phyloP scores from a whole-genome alignment of 2,797 vertebrate genomes.

The Eulemur rubriventer region DNA sequence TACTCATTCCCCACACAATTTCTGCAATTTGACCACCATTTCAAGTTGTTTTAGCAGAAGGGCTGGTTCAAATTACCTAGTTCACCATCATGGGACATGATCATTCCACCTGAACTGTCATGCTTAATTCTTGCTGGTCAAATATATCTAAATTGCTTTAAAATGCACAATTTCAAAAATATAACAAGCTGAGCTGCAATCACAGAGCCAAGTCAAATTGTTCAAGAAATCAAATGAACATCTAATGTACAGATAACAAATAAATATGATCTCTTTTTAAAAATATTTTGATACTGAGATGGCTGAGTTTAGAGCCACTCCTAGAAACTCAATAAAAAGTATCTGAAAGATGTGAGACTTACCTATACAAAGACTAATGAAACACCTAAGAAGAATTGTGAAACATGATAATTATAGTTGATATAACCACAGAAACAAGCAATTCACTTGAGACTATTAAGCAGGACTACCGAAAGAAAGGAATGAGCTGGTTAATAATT shows the following conservation, averaged over 20 bases:
- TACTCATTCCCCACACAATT: neutral
- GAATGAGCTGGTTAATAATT: neutral
- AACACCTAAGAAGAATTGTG: neutral
- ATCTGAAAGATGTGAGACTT: neutral
- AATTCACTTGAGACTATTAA: neutral
- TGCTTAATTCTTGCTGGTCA: neutral
- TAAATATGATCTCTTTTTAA: neutral
- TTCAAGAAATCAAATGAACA: slow-evolving; percentile 16
- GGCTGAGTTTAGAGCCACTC: neutral
- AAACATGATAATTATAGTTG: neutral
- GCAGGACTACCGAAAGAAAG: neutral
- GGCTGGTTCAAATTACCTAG: neutral
- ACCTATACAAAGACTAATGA: neutral
- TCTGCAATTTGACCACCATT: neutral
- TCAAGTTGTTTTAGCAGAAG: neutral
- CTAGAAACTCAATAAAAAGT: neutral
- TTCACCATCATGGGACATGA: neutral
- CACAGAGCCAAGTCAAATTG: neutral
- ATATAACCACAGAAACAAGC: neutral
- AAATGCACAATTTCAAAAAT: slow-evolving; percentile 4
- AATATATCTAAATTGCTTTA: neutral
- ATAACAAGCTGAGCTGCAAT: neutral
- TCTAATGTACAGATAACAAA: neutral
- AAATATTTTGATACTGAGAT: neutral
- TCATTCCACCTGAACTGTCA: neutral